These are phyloP conservation scores for Noctua fimbriata DNA, from an alignment of 2,888 invertebrate species.

Conservation along the genomic window DNA sequence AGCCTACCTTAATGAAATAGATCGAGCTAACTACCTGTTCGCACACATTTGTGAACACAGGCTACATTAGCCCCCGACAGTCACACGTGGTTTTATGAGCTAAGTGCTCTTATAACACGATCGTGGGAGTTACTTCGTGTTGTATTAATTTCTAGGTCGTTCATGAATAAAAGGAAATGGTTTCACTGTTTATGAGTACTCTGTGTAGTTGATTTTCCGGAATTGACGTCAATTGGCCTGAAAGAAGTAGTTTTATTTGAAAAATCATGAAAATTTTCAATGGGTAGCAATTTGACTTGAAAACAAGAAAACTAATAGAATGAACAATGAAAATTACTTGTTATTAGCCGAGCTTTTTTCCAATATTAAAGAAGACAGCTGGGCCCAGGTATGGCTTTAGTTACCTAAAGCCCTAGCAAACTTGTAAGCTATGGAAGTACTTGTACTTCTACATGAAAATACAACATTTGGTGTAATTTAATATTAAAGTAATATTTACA, in stretches of 20 bases:
- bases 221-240: neutral
- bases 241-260: neutral
- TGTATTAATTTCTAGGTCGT: constrained; percentile 16
- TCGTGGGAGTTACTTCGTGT: constrained; percentile 1
- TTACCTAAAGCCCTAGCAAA: neutral
- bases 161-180: constrained; percentile 13
- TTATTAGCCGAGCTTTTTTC: neutral
- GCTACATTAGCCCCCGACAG: constrained; percentile 49
- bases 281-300: neutral
- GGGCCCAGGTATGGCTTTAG: neutral
- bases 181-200: constrained; percentile 1
- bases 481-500: neutral
- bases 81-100: constrained; percentile 34
- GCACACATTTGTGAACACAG: constrained; percentile 50
- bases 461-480: neutral
- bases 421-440: neutral
- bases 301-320: neutral
- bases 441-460: neutral
- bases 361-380: neutral
- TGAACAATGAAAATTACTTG: neutral
- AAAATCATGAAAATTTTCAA: neutral
- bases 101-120: constrained; percentile 28
- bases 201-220: constrained; percentile 11
- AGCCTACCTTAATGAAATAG: constrained; percentile 60
- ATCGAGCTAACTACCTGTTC: constrained; percentile 62